These are phyloP conservation scores for Mus spicilegus DNA, from an alignment of 2,113 vertebrate genomes.

Conservation along the genomic window DNA sequence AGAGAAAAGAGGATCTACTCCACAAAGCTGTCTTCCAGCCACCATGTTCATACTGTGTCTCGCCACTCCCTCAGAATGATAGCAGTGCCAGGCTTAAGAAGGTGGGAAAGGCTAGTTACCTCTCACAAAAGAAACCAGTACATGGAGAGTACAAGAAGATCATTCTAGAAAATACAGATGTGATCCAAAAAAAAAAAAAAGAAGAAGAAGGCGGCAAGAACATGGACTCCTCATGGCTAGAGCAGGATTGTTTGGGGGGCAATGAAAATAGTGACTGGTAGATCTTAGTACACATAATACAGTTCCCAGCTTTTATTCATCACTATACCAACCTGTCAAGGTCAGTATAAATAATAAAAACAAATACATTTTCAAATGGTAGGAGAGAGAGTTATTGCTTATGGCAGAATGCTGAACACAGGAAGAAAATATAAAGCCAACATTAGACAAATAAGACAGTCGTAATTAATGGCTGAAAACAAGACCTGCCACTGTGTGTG, in stretches of 20 bases:
- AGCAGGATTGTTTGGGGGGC: neutral
- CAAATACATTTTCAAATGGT: neutral
- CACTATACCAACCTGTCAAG: neutral
- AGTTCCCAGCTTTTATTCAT: neutral
- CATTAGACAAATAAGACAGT: neutral
- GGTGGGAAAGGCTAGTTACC: neutral
- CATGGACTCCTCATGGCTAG: neutral
- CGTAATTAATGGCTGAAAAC: neutral
- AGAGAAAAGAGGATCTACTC: neutral
- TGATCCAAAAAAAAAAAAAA: neutral
- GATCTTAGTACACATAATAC: neutral
- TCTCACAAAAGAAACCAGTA: neutral
- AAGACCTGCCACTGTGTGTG: neutral
- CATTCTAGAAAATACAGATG: neutral
- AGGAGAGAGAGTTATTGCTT: neutral
- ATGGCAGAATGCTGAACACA: neutral
- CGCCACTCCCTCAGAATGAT: neutral
- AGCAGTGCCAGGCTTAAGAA: neutral
- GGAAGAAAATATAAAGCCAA: neutral
- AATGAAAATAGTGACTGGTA: constrained; percentile 33
- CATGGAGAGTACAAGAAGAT: neutral
- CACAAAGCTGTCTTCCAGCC: neutral
- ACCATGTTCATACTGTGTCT: rapidly evolving
- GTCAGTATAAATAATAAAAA: neutral
- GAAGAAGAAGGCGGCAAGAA: too few species aligned